phyloP scores from a whole-genome alignment of 2,797 vertebrate species.

The Momotus momota region DNA sequence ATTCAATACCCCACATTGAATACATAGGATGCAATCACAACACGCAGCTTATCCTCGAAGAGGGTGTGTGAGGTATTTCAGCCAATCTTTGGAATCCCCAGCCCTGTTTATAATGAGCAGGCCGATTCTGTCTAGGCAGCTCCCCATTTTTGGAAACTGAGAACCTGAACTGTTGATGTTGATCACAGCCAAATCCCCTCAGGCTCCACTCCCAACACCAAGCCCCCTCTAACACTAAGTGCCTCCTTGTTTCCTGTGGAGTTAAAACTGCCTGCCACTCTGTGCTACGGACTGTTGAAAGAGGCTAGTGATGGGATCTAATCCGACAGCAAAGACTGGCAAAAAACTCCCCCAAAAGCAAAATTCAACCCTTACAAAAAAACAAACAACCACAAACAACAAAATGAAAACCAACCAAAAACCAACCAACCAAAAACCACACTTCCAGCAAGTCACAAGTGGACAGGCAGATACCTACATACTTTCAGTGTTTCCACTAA shows the following conservation, averaged over 20 bases:
- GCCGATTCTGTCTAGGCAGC: not conserved
- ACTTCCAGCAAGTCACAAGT: not conserved
- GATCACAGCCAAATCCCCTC: not conserved
- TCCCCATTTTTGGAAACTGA: not conserved
- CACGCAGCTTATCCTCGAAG: not conserved
- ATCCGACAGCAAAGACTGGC: not conserved
- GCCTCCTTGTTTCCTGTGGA: not conserved
- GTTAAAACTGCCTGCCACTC: not conserved
- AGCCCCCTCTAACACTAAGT: not conserved
- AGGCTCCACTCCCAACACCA: not conserved
- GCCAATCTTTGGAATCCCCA: not conserved
- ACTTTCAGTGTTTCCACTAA: not conserved
- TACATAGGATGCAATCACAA: not conserved
- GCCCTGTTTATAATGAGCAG: not conserved
- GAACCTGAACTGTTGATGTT: not conserved
- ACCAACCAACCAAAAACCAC: fast-evolving
- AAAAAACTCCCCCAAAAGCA: too few relatives aligned
- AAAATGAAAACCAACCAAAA: not conserved
- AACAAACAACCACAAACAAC: not conserved
- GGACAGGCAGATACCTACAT: not conserved
- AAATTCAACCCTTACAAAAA: not conserved
- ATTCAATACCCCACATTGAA: not conserved
- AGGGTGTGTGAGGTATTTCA: not conserved
- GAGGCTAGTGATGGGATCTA: not conserved
- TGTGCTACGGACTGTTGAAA: not conserved